A percentile compares a stretch with the other conserved stretches of the same genome.
phyloP scores from a whole-genome alignment of 2,113 vertebrate genomes.

The Phainopepla nitens region DNA sequence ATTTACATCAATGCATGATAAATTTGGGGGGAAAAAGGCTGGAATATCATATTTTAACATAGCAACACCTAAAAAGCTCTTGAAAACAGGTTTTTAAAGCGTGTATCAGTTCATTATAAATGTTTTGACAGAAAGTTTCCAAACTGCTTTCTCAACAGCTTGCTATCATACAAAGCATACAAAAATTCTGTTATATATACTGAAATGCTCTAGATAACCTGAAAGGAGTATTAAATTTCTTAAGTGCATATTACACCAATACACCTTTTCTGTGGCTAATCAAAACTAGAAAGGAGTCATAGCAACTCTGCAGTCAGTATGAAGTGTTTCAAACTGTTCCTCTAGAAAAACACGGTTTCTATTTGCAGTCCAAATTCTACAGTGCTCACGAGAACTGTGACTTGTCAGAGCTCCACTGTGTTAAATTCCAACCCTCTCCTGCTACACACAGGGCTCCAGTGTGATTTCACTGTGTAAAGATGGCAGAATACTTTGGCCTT shows the following conservation, averaged over 20 bases:
- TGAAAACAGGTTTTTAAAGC: not conserved
- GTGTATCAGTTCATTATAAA: not conserved
- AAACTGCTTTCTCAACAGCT: not conserved
- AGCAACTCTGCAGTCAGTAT: not conserved
- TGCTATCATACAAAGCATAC: not conserved
- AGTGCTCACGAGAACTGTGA: not conserved
- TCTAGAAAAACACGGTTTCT: not conserved
- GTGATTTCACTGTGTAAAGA: not conserved
- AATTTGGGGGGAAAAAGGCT: not conserved
- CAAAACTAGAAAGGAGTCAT: not conserved
- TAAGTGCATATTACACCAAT: not conserved
- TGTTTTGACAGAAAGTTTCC: not conserved
- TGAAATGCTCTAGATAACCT: not conserved
- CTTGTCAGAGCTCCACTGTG: not conserved
- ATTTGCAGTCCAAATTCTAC: not conserved
- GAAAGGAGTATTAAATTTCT: not conserved
- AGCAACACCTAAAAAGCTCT: not conserved
- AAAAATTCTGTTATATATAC: not conserved
- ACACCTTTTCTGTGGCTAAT: not conserved
- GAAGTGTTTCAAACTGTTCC: not conserved
- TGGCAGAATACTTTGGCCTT: not conserved
- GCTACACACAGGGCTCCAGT: not conserved
- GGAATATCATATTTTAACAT: not conserved
- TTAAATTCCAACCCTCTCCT: not conserved
- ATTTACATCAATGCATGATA: not conserved